A percentile compares a stretch with the other conserved stretches of the same genome.
Evolutionary conservation across 2,113 vertebrate genomes (phyloP).

Genomic region (Hemiprocne comata): DNA sequence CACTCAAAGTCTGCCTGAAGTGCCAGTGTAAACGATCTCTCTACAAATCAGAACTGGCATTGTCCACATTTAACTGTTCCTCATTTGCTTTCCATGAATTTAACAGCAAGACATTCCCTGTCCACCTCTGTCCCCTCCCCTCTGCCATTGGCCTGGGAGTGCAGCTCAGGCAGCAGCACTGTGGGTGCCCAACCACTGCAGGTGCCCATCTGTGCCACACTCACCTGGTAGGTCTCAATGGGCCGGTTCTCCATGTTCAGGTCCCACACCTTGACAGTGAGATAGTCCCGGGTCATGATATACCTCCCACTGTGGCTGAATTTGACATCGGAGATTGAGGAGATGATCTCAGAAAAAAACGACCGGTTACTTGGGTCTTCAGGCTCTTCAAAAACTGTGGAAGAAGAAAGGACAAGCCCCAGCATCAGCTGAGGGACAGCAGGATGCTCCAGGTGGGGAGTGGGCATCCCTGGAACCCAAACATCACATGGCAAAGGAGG

Average conservation of each 20-base stretch:
- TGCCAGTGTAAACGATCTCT: no score
- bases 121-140: accelerated
- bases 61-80: not conserved
- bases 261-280: constrained; percentile 97
- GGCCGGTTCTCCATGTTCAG: constrained; percentile 97
- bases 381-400: constrained; percentile 93
- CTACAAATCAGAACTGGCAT: no score
- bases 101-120: accelerated
- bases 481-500: not conserved
- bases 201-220: not conserved
- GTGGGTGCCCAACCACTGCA: accelerated
- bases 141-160: accelerated
- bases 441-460: not conserved
- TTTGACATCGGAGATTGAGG: constrained; percentile 96
- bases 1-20: not conserved
- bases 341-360: constrained; percentile 97
- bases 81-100: not conserved
- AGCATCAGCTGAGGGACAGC: not conserved
- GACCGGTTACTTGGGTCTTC: constrained; percentile 95
- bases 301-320: constrained; percentile 96
- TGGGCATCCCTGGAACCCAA: accelerated
- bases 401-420: not conserved
- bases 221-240: constrained; percentile 91
- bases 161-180: accelerated
- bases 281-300: constrained; percentile 96